Evolutionary conservation across 2,797 vertebrate genomes (phyloP), one percentile per base, ranked within the genome.

Genomic region (Halcyon chelicuti): DNA sequence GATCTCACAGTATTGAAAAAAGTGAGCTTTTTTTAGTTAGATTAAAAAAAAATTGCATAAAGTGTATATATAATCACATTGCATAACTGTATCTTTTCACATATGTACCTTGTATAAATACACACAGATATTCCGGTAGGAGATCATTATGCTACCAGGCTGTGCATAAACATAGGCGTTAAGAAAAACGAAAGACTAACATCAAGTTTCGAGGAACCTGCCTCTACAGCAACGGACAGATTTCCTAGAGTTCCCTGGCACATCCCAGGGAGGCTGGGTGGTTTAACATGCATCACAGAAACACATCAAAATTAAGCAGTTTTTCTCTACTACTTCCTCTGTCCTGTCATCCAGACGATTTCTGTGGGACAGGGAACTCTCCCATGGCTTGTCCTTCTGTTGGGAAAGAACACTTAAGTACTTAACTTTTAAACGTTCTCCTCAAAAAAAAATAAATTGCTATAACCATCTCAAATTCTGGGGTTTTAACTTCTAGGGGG

Each of bases 171-270:
- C 92, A 93, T 1, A 94, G 75, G 39, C 66, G 58, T 85, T 73
- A 95, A 67, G 86, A 71, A 95, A 95, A 93, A 77, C 12, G 15
- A 80, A 91, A 80, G 20, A 39, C 31, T 33, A 62, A 62, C 65
- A 89, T 8, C 47, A 89, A 78, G n/a, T 84, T 95, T 66, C 55
- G 87, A 95, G 79, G 51, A 90, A 90, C 75, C 28, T 35, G 58
- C 47, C 80, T 73, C 79, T 86, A 65, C 68, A 96, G 87, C 79
- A 93, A 73, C 63, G 42, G 79, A 77, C 44, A 96, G 78, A 37
- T 91, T 63, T 88, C 92, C 92, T 92, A 74, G 74, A 94, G 88
- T 75, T 84, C 87, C 86, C 73, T 86, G 79, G 70, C 94, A 88
- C 60, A 81, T 6, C 70, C 52, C 89, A 67, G 85, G 2, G 11